These are phyloP conservation scores for Labrus mixtus DNA, from an alignment of 2,113 vertebrate species.

Conservation along the genomic window DNA sequence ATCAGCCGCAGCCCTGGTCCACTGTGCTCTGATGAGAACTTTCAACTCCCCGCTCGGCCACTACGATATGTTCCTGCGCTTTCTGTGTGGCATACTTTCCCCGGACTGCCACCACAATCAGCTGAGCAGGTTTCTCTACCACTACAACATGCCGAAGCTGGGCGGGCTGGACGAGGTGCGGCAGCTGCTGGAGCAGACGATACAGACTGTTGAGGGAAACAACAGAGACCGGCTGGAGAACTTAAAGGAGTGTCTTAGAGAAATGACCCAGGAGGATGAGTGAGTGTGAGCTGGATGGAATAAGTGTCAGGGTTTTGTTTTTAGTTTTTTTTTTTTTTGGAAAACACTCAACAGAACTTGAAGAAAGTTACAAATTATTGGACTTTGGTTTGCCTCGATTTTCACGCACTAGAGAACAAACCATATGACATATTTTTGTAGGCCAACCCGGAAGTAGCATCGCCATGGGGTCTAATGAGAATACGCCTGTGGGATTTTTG, in stretches of 20 bases:
- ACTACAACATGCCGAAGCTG: conserved; percentile 23
- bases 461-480: no score
- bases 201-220: conserved; percentile 18
- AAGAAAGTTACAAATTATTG: no score
- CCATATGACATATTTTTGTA: no score
- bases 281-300: conserved; percentile 11
- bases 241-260: conserved; percentile 74
- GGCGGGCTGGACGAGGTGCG: conserved; percentile 43
- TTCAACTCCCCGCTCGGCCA: conserved; percentile 42
- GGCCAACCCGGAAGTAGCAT: no score
- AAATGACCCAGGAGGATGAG: conserved; percentile 66
- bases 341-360: neutral
- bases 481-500: no score
- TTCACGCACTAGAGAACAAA: no score
- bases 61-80: conserved; percentile 81
- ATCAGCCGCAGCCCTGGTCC: conserved; percentile 57
- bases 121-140: conserved; percentile 55
- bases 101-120: conserved; percentile 53
- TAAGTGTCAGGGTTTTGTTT: no score
- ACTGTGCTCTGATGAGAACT: conserved; percentile 48
- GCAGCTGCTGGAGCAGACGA: conserved; percentile 42
- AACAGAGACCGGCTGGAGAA: conserved; percentile 52
- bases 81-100: conserved; percentile 77
- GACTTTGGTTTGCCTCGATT: no score
- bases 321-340: no score